Conservation (phyloP, 2,888 invertebrate species). For the Hirtodrosophila confusa region DNA sequence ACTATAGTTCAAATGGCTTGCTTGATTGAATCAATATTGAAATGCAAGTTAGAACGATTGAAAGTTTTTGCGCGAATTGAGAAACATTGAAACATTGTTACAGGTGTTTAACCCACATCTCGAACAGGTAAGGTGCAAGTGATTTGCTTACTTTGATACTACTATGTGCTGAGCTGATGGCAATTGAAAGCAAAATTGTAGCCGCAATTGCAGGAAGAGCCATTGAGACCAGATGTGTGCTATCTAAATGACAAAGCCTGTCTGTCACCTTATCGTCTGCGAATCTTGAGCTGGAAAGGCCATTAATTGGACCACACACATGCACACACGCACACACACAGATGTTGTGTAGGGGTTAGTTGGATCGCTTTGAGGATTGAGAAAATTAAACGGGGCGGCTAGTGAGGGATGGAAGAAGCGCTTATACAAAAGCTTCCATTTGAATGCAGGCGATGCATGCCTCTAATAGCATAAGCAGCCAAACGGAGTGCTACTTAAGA, state of each 20-base stretch:
- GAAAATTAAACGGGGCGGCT: not conserved
- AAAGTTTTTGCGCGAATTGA: too few relatives aligned
- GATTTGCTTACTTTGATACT: too few relatives aligned
- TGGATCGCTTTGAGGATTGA: constrained; percentile 20
- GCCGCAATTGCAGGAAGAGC: constrained; percentile 18
- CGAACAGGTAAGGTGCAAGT: too few relatives aligned
- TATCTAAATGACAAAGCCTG: constrained; percentile 4
- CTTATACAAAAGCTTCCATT: constrained; percentile 54
- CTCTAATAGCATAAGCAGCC: constrained; percentile 67
- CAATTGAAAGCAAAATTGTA: constrained; percentile 43
- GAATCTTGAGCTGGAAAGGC: constrained; percentile 39
- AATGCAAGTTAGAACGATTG: too few relatives aligned
- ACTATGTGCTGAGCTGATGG: not conserved
- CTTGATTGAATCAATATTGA: too few relatives aligned
- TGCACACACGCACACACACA: not conserved
- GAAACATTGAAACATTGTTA: too few relatives aligned
- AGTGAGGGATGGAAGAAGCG: constrained; percentile 3
- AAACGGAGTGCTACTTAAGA: constrained; percentile 72
- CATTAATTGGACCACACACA: constrained; percentile 72
- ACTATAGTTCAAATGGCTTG: too few relatives aligned
- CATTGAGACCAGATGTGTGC: constrained; percentile 12
- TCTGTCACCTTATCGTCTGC: constrained; percentile 42
- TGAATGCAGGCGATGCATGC: constrained; percentile 55
- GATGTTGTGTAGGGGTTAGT: constrained; percentile 7
- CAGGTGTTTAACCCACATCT: too few relatives aligned